phyloP scores from a whole-genome alignment of 2,797 vertebrate species.

The Lophius americanus region DNA sequence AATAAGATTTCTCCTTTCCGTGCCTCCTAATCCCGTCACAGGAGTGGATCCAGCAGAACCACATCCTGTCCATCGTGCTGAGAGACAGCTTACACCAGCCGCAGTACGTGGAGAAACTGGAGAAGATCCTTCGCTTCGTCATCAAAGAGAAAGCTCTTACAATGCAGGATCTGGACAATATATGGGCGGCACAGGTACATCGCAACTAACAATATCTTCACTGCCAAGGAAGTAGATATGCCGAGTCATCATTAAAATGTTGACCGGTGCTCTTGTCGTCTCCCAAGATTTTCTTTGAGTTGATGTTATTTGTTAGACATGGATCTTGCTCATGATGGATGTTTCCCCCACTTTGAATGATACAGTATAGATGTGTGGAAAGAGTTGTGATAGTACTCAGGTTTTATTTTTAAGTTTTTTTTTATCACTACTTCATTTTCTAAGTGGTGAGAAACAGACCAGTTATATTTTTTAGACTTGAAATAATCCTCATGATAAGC shows the following conservation, averaged over 20 bases:
- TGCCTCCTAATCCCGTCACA: slow-evolving; percentile 59
- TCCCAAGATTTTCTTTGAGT: too few relatives aligned
- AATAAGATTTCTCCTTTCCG: slow-evolving; percentile 14
- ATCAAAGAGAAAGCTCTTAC: slow-evolving; percentile 99
- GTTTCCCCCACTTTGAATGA: too few relatives aligned
- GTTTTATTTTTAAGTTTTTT: too few relatives aligned
- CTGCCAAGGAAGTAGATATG: not conserved
- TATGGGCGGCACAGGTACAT: slow-evolving; percentile 98
- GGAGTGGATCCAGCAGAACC: slow-evolving; percentile 99
- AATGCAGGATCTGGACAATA: slow-evolving; percentile 98
- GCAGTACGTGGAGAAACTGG: slow-evolving; percentile 98
- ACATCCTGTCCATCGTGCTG: slow-evolving; percentile 97
- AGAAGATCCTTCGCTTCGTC: slow-evolving; percentile 99
- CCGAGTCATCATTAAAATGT: not conserved
- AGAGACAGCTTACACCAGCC: slow-evolving; percentile 99
- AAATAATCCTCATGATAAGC: too few relatives aligned
- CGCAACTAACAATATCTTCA: not conserved
- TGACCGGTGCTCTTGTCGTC: too few relatives aligned
- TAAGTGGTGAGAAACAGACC: too few relatives aligned
- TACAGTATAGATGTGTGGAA: too few relatives aligned
- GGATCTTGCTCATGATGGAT: too few relatives aligned
- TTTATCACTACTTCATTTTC: too few relatives aligned
- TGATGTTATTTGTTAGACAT: too few relatives aligned
- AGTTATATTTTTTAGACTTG: too few relatives aligned
- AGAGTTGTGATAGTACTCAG: too few relatives aligned